phyloP scores from a whole-genome alignment of 2,888 invertebrate species.

The Parascotia fuliginaria region DNA sequence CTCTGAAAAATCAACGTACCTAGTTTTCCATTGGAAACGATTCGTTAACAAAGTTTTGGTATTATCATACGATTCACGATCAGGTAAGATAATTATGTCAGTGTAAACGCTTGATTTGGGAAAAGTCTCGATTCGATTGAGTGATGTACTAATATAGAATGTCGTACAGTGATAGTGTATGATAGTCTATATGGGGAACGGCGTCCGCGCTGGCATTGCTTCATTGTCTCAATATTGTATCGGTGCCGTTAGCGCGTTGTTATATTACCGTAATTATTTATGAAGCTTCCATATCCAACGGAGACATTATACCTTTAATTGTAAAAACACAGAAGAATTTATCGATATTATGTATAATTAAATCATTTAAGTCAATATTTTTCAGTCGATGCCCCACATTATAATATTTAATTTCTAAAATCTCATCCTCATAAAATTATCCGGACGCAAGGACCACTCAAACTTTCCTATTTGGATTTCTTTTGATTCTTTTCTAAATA shows the following conservation, averaged over 20 bases:
- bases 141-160: conserved; percentile 51
- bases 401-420: conserved; percentile 33
- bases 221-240: conserved; percentile 74
- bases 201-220: conserved; percentile 67
- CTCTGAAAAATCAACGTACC: conserved; percentile 15
- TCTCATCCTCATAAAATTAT: conserved; percentile 50
- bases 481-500: conserved; percentile 58
- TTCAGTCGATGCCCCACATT: conserved; percentile 37
- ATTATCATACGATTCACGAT: conserved; percentile 48
- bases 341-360: conserved; percentile 10
- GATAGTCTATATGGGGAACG: conserved; percentile 51
- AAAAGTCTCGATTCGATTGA: conserved; percentile 60
- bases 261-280: conserved; percentile 55
- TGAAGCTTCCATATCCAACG: conserved; percentile 67
- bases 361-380: conserved; percentile 26
- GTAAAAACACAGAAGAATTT: conserved; percentile 29
- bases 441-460: conserved; percentile 92
- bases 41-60: conserved; percentile 57
- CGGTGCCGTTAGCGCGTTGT: conserved; percentile 72
- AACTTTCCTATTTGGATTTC: conserved; percentile 86
- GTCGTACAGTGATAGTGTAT: conserved; percentile 53
- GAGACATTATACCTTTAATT: conserved; percentile 42
- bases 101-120: conserved; percentile 76
- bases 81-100: conserved; percentile 76
- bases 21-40: conserved; percentile 14